These are phyloP conservation scores for Labia minor DNA, from an alignment of 2,888 invertebrate genomes.

Conservation along the genomic window DNA sequence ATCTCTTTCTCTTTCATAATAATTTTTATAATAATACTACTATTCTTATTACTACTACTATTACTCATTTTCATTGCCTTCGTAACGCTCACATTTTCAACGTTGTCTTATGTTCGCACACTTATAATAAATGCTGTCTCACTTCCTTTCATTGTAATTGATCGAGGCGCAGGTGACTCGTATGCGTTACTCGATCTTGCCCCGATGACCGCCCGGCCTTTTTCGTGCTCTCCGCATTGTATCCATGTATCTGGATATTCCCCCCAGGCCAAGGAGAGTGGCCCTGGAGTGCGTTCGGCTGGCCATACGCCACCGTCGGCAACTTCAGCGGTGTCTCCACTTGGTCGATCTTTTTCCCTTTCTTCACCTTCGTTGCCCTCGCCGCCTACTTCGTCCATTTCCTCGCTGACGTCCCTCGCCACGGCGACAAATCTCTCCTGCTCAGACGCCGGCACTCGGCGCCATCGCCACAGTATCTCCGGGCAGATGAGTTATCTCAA, in stretches of 20 bases:
- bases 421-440: conserved; percentile 31
- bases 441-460: conserved; percentile 44
- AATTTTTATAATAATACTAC: no score
- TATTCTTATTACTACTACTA: no score
- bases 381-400: neutral
- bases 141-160: neutral
- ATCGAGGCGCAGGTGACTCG: neutral
- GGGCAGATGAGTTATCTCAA: conserved; percentile 91
- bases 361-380: conserved; percentile 20
- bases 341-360: conserved; percentile 27
- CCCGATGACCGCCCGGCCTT: conserved; percentile 7
- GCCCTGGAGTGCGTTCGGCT: conserved; percentile 15
- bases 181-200: neutral
- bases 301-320: conserved; percentile 32
- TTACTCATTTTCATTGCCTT: neutral
- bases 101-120: neutral
- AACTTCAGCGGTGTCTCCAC: conserved; percentile 33
- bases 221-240: conserved; percentile 6
- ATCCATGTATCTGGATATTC: conserved; percentile 13
- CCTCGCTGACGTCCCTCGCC: conserved; percentile 30
- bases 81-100: neutral
- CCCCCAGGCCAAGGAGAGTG: neutral
- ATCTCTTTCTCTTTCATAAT: neutral
- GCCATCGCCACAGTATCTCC: conserved; percentile 91
- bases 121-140: neutral